A percentile compares a stretch with the other conserved stretches of the same genome.
Conservation (phyloP, 2,113 vertebrate species). For the Lophura nycthemera region DNA sequence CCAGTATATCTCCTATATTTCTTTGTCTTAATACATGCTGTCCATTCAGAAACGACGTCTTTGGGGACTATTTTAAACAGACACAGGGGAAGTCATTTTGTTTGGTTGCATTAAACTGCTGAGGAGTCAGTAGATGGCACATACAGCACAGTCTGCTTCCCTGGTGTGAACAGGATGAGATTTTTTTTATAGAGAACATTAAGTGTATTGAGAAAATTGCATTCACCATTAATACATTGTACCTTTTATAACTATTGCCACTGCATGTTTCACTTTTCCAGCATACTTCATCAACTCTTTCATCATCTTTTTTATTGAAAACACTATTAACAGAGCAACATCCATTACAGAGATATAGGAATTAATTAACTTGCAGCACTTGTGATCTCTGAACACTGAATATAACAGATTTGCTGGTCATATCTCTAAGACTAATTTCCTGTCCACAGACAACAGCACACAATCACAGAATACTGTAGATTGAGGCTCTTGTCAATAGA, state of each 20-base stretch:
- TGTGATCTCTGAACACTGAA: not conserved
- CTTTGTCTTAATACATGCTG: not conserved
- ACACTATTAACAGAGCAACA: not conserved
- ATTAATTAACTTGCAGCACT: not conserved
- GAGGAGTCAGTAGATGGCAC: not conserved
- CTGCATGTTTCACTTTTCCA: conserved; percentile 6
- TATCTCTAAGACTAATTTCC: not conserved
- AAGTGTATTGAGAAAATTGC: not conserved
- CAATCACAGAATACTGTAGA: not conserved
- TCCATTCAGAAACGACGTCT: not conserved
- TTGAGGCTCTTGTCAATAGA: not conserved
- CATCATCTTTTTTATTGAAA: not conserved
- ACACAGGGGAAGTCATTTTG: not conserved
- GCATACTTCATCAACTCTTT: not conserved
- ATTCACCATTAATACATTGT: not conserved
- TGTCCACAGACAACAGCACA: not conserved
- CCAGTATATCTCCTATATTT: not conserved
- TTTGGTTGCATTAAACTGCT: conserved; percentile 8
- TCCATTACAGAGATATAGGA: not conserved
- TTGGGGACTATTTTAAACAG: not conserved
- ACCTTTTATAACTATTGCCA: not conserved
- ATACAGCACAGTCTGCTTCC: not conserved
- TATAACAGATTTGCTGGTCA: not conserved
- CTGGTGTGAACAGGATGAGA: conserved; percentile 38
- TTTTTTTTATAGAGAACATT: conserved; percentile 43